These are phyloP conservation scores for Mycetomoellerius zeteki DNA, from an alignment of 1,140 invertebrate species.

Conservation along the genomic window DNA sequence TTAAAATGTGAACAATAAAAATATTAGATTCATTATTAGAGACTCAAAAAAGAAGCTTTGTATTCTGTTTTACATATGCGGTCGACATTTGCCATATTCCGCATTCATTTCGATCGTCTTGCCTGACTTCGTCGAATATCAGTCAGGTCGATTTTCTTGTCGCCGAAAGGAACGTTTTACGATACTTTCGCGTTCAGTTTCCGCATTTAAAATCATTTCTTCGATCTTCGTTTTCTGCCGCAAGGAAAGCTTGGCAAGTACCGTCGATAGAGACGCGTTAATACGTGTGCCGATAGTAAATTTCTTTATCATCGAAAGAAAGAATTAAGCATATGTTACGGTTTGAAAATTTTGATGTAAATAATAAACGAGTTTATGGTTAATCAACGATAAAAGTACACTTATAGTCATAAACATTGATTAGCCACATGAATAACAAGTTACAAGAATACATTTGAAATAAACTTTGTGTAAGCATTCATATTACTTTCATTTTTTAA, in stretches of 20 bases:
- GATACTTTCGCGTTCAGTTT: constrained; percentile 40
- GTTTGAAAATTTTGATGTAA: not conserved
- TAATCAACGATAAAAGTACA: not conserved
- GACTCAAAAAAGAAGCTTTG: not conserved
- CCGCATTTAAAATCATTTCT: constrained; percentile 54
- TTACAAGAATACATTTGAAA: not conserved
- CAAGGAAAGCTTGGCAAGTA: not conserved
- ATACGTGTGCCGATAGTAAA: not conserved
- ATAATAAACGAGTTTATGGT: not conserved
- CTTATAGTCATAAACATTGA: not conserved
- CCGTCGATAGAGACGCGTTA: not conserved
- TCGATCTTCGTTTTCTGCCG: not conserved
- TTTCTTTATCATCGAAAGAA: not conserved
- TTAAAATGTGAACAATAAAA: not conserved
- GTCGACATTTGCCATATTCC: not conserved
- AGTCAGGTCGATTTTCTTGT: constrained; percentile 17
- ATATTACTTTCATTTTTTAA: not conserved
- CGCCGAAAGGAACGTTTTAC: constrained; percentile 58
- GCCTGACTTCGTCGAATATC: constrained; percentile 30
- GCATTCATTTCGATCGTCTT: constrained; percentile 49
- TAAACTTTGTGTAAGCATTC: not conserved
- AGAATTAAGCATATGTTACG: not conserved
- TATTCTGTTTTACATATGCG: not conserved
- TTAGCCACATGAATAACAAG: not conserved
- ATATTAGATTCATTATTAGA: not conserved